These are phyloP conservation scores for Epizoanthus rinbou DNA, from an alignment of 92 coral and sea anemone genomes.

Conservation along the genomic window DNA sequence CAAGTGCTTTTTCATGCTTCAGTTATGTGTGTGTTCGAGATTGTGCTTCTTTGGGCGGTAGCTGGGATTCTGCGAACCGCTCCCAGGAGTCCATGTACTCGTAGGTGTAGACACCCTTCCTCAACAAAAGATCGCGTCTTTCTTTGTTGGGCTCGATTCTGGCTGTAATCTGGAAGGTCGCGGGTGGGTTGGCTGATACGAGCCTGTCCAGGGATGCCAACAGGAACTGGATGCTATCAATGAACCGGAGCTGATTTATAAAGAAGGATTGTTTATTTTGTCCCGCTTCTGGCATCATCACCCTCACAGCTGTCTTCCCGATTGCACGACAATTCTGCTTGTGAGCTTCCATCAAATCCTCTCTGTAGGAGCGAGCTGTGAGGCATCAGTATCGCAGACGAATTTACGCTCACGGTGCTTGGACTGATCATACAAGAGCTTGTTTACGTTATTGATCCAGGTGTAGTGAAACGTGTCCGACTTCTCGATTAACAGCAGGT, in stretches of 20 bases:
- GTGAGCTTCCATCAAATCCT: background rate
- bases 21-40: too few species aligned
- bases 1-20: too few species aligned
- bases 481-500: slow-evolving; percentile 22
- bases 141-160: background rate
- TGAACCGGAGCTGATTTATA: background rate
- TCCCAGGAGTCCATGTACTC: background rate
- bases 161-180: background rate
- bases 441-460: background rate
- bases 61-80: too few species aligned
- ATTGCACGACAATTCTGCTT: background rate
- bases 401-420: background rate
- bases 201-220: slow-evolving; percentile 10
- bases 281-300: slow-evolving; percentile 5
- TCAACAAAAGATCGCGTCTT: background rate
- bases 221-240: slow-evolving; percentile 12
- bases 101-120: background rate
- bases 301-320: slow-evolving; percentile 8
- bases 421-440: background rate
- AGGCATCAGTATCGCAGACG: slow-evolving; percentile 42
- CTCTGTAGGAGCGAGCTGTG: background rate
- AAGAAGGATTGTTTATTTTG: background rate
- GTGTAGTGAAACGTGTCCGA: background rate
- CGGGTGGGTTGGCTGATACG: background rate
- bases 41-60: too few species aligned